Percentiles rank a stretch among this genome's conserved stretches.
Evolutionary conservation across 2,113 vertebrate species (phyloP).

Genomic region (Catharus minimus): DNA sequence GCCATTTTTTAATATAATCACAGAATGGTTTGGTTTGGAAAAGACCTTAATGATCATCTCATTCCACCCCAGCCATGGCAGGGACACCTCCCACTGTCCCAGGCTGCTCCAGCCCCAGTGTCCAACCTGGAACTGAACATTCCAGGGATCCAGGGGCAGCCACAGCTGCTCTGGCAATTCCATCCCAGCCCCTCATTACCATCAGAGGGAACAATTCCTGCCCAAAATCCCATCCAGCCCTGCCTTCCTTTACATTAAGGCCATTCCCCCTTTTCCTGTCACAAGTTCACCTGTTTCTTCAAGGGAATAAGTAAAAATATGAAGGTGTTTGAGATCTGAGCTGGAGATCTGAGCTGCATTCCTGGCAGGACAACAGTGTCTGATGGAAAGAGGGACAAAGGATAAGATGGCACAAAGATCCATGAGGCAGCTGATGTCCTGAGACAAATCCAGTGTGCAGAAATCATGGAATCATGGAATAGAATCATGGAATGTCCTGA

Average conservation of each 20-base stretch:
- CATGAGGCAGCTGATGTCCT: background rate
- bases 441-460: background rate
- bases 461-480: background rate
- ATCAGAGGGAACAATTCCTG: background rate
- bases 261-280: background rate
- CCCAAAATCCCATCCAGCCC: fast-evolving
- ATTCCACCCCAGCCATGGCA: fast-evolving
- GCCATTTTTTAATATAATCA: background rate
- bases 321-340: background rate
- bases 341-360: background rate
- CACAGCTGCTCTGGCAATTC: background rate
- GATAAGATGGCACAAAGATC: background rate
- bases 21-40: background rate
- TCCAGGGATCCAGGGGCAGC: background rate
- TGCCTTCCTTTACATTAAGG: background rate
- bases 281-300: background rate
- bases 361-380: background rate
- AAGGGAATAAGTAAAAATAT: background rate
- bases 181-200: background rate
- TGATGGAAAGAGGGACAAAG: background rate
- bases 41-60: fast-evolving
- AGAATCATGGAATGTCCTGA: background rate
- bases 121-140: background rate
- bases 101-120: fast-evolving
- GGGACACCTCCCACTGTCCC: background rate